A percentile compares a stretch with the other conserved stretches of the same genome.
Conservation (phyloP, 2,888 invertebrate species). For the Caenorhabditis japonica region DNA sequence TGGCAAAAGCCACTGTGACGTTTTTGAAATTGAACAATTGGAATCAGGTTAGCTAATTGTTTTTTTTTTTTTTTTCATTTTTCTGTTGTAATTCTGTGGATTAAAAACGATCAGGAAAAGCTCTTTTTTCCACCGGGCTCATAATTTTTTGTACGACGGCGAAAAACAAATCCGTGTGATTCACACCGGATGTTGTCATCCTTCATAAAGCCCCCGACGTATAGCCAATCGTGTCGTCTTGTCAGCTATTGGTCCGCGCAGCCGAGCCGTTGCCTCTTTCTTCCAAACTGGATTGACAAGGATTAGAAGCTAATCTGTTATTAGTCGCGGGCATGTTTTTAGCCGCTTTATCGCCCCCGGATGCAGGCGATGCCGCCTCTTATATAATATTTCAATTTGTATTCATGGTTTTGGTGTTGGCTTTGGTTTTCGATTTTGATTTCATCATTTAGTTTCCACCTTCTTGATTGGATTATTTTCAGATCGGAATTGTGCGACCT, state of each 20-base stretch:
- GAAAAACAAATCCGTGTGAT: conserved; percentile 8
- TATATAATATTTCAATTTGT: no score
- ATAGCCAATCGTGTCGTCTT: no score
- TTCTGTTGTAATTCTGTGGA: no score
- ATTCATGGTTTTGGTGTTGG: no score
- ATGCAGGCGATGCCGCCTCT: no score
- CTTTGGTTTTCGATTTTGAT: no score
- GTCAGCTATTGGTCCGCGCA: conserved; percentile 1
- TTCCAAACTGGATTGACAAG: conserved; percentile 42
- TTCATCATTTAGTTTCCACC: no score
- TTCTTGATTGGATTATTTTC: conserved; percentile 19
- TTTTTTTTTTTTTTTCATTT: no score
- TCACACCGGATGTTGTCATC: conserved; percentile 42
- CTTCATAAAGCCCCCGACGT: conserved; percentile 6
- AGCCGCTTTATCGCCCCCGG: conserved; percentile 10
- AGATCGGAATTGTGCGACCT: conserved; percentile 73
- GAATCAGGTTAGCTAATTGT: conserved; percentile 62
- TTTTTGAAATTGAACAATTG: conserved; percentile 74
- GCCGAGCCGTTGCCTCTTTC: no score
- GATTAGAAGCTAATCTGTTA: conserved; percentile 47
- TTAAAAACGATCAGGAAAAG: conserved; percentile 1
- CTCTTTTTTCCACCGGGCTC: no score
- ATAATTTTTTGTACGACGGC: no score
- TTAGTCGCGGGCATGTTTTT: conserved; percentile 43
- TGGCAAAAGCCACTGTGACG: conserved; percentile 74